phyloP scores from a whole-genome alignment of 2,113 vertebrate species.

The Gobiocypris rarus region DNA sequence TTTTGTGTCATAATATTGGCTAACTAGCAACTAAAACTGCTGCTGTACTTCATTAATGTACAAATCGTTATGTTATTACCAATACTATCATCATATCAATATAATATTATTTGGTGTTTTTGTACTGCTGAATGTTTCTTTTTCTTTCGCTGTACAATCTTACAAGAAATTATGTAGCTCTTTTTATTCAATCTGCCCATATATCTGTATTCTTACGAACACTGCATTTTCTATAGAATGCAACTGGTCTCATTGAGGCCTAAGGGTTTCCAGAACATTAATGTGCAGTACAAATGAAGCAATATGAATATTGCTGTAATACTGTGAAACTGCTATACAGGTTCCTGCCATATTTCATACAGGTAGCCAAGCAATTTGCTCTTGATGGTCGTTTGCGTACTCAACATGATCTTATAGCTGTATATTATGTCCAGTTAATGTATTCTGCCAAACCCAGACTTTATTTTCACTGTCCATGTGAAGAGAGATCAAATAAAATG shows the following conservation, averaged over 20 bases:
- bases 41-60: not conserved
- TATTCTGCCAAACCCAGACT: constrained; percentile 9
- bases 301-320: constrained; percentile 62
- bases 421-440: constrained; percentile 18
- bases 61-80: not conserved
- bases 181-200: constrained; percentile 53
- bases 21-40: constrained; percentile 1
- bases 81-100: not conserved
- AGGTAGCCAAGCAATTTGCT: constrained; percentile 47
- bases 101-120: constrained; percentile 37
- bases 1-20: not conserved
- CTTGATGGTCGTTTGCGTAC: not conserved
- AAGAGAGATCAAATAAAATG: not conserved
- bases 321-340: constrained; percentile 60
- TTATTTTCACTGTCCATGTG: constrained; percentile 25
- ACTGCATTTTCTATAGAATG: constrained; percentile 46
- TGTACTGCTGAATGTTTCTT: constrained; percentile 6
- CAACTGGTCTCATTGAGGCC: constrained; percentile 24
- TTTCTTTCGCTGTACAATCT: not conserved
- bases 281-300: constrained; percentile 58
- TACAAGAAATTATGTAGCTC: constrained; percentile 19
- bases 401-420: not conserved
- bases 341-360: constrained; percentile 38
- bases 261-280: constrained; percentile 30
- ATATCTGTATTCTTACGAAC: constrained; percentile 41